Evolutionary conservation across 2,888 invertebrate genomes (phyloP).

Genomic region (Leptinotarsa juncta): DNA sequence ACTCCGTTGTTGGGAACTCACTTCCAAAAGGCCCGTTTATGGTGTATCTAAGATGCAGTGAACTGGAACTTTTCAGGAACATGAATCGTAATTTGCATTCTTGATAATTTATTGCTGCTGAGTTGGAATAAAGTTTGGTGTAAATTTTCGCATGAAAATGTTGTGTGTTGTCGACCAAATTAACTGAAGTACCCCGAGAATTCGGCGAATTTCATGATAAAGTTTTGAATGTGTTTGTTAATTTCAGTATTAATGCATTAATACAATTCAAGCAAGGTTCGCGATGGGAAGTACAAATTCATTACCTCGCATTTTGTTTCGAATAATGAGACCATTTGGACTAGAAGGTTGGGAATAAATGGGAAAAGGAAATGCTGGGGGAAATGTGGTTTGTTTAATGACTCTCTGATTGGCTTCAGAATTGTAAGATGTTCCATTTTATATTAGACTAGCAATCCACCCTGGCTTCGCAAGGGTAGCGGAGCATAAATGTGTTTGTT

Average conservation of each 20-base stretch:
- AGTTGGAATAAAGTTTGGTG: constrained; percentile 2
- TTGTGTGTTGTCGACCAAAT: constrained; percentile 13
- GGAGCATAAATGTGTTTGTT: too few relatives aligned
- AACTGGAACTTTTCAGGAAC: not conserved
- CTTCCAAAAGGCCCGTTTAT: not conserved
- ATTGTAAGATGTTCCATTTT: too few relatives aligned
- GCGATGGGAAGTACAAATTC: not conserved
- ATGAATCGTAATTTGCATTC: constrained; percentile 14
- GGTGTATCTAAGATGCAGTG: constrained; percentile 5
- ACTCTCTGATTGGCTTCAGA: not conserved
- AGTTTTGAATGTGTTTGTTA: not conserved
- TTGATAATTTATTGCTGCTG: constrained; percentile 7
- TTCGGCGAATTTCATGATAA: constrained; percentile 2
- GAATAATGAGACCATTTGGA: not conserved
- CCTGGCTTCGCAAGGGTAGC: too few relatives aligned
- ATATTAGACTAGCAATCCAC: too few relatives aligned
- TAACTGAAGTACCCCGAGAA: not conserved
- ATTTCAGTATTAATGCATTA: not conserved
- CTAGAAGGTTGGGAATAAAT: not conserved
- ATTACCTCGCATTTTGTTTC: not conserved
- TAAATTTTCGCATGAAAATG: not conserved
- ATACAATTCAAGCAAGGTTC: not conserved
- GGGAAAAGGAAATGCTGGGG: not conserved
- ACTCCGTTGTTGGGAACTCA: not conserved
- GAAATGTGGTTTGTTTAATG: not conserved